Evolutionary conservation across 2,113 vertebrate species (phyloP).

Genomic region (Regulus satrapa): DNA sequence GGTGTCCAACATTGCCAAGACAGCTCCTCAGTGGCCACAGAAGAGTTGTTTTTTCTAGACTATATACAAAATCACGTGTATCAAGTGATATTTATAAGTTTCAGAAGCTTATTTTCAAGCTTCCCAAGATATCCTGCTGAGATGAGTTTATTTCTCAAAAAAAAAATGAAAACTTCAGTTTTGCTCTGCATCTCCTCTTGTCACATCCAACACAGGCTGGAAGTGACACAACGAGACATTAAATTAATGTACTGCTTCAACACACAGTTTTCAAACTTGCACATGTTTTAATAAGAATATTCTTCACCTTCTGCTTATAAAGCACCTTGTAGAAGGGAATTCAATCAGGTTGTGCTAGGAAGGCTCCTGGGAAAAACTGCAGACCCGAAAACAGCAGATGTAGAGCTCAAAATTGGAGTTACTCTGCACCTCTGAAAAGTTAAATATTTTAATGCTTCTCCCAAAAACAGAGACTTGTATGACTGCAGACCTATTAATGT

Average conservation of each 20-base stretch:
- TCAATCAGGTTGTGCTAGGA: not conserved
- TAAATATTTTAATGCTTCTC: not conserved
- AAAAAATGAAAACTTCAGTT: not conserved
- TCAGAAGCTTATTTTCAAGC: not conserved
- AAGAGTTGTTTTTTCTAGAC: not conserved
- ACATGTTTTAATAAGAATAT: not conserved
- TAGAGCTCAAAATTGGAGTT: not conserved
- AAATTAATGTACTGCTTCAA: not conserved
- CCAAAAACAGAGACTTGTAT: not conserved
- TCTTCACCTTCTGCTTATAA: not conserved
- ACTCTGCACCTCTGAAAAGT: not conserved
- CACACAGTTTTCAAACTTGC: rapidly evolving
- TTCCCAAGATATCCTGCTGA: not conserved
- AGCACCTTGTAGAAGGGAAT: not conserved
- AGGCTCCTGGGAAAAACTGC: not conserved
- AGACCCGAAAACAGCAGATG: not conserved
- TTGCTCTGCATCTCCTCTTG: not conserved
- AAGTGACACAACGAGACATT: not conserved
- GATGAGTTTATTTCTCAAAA: not conserved
- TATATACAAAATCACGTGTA: not conserved
- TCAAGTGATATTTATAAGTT: not conserved
- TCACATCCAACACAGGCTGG: not conserved
- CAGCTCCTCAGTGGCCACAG: not conserved
- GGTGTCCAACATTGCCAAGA: not conserved
- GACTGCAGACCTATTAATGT: not conserved